Evolutionary conservation across 2,797 vertebrate genomes (phyloP), one percentile per base, ranked within the genome.

Genomic region (Cichlasoma orientale): DNA sequence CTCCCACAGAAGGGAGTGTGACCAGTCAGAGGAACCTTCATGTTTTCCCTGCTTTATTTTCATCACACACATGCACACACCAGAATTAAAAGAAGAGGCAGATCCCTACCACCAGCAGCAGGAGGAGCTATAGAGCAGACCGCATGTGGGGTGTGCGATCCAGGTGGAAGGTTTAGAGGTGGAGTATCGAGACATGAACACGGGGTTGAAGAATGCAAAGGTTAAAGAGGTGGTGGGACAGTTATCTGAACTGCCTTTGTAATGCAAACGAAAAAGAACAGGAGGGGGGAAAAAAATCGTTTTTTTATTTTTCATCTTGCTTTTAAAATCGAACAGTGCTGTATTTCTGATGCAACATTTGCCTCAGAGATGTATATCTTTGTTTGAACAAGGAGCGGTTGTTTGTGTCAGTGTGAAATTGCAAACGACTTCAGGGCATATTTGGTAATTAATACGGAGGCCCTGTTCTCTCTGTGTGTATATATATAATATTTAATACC

Each of bases 401-500:
- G 94, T 95, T 95, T 95, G 92, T 94, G 88, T 90, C 91, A 38
- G 86, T 90, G 90, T 86, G 85, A 93, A 94, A 94, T 92, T 82
- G 89, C 90, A 91, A 93, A 94, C 85, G 91, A 94, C 94, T 94
- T 90, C 80, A 77, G 94, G 94, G 92, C 92, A 93, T 94, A 92
- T 95, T 95, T 91, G 92, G 88, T 94, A 93, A 95, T 95, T 95
- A 95, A 95, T 94, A 92, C 86, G 66, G 80, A 85, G 91, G 88
- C 88, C 89, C 85, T 54, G 79, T 88, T 91, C 68, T 88, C 72
- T 74, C 3, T 90, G 69, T 87, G 57, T 90, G 72, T 91, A 63
- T 92, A 86, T 86, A 83, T 88, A 81, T 92, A 93, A 92, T 93
- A 96, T 95, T 95, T 94, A 95, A 93, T 95, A 94, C 92, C 92